Conservation (phyloP, 2,113 vertebrate genomes). For the Psettodes erumei region DNA sequence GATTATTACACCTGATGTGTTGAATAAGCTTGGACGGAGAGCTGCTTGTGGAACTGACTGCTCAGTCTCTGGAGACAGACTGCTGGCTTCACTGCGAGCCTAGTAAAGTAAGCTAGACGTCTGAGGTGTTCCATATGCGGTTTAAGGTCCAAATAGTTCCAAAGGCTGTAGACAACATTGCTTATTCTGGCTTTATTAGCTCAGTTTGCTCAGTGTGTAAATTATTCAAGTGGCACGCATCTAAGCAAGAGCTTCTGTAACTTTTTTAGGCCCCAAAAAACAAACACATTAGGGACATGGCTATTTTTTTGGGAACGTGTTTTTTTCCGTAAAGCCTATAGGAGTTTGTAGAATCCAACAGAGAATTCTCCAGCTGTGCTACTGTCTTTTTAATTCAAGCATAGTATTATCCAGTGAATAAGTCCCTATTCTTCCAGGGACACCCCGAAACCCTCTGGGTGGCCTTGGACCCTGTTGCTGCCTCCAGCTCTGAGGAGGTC, state of each 20-base stretch:
- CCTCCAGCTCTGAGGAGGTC: slow-evolving; percentile 23
- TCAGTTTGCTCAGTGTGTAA: slow-evolving; percentile 48
- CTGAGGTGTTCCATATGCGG: slow-evolving; percentile 75
- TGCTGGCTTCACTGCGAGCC: slow-evolving; percentile 59
- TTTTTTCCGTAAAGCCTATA: not conserved
- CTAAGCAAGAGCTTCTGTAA: slow-evolving; percentile 36
- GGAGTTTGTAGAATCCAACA: not conserved
- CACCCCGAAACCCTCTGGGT: not conserved
- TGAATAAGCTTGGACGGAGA: slow-evolving; percentile 69
- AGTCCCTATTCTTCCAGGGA: slow-evolving; percentile 8
- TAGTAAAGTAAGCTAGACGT: slow-evolving; percentile 71
- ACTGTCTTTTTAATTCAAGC: slow-evolving; percentile 16
- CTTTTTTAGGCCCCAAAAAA: slow-evolving; percentile 21
- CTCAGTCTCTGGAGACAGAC: slow-evolving; percentile 56
- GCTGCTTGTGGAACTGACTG: slow-evolving; percentile 65
- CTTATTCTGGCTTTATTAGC: slow-evolving; percentile 60
- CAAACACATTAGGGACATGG: not conserved
- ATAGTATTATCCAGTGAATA: slow-evolving; percentile 10
- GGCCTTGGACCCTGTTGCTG: slow-evolving; percentile 22
- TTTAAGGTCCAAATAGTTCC: slow-evolving; percentile 56
- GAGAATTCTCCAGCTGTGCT: slow-evolving; percentile 1
- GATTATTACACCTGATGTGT: slow-evolving; percentile 77
- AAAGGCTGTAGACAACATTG: slow-evolving; percentile 62
- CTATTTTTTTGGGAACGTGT: not conserved
- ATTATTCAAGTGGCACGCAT: slow-evolving; percentile 50